Evolutionary conservation across 2,113 vertebrate species (phyloP), one percentile per base, ranked within the genome.

Genomic region (Scopus umbretta): DNA sequence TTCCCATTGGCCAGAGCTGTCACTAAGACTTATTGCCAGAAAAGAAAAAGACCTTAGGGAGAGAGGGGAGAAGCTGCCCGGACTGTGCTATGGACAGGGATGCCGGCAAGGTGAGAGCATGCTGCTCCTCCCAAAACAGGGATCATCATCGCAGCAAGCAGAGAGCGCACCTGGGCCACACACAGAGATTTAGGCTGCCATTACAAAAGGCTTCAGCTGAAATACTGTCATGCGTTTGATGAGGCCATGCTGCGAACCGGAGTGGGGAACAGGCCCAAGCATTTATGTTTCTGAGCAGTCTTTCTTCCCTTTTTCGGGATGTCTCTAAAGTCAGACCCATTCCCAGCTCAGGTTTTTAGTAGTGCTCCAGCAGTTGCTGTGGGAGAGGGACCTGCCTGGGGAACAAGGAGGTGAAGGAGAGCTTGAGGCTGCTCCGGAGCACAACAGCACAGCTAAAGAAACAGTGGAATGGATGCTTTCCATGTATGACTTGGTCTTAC

Each of bases 41-140:
- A 59, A 75, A 81, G 5, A 56, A 88, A 67, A 61, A 73, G 9
- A 7, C 4, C 11, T 87, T 73, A 78, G 55, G 61, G 70, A 11
- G 45, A 63, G 47, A 53, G 12, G 5, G 15, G 15, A 78, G 42
- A 81, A 88, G 59, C 49, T 78, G 34, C 29, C 47, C 5, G 3
- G 34, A 27, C 16, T 63, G n/a, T 0, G 2, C 22, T 45, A 32
- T 7, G 4, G 53, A 53, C 15, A 91, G 62, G 43, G 63, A 10
- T 0, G 1, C 4, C 5, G 2, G 56, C 30, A 59, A 82, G 55
- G 55, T 18, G 11, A 53, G 42, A 90, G 32, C 1, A 0, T 0
- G 0, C 21, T 34, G 62, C 30, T 76, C 32, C 55, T 71, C 13
- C 45, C 3, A 3, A 88, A 81, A 47, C 9, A 50, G 62, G 58